Percentiles rank a stretch among this genome's conserved stretches.
Evolutionary conservation across 1,140 invertebrate genomes (phyloP).

Genomic region (Chironomus striatipennis): DNA sequence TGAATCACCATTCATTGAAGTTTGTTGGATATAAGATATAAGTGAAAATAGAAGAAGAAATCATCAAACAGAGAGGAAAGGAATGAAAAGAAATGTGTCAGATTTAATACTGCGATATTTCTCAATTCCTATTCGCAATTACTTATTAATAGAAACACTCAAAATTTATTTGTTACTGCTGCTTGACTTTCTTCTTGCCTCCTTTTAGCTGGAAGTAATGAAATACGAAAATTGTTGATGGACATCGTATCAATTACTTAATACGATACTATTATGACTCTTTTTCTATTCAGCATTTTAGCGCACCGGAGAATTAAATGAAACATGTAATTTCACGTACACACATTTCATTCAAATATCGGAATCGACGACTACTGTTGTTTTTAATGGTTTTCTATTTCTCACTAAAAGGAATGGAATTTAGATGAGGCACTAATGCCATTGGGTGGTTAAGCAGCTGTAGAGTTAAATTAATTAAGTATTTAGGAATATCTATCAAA

Average conservation of each 20-base stretch:
- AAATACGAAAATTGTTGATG: neutral
- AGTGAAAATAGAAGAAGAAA: neutral
- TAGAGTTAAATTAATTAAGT: no score
- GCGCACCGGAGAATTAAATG: no score
- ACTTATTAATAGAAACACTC: neutral
- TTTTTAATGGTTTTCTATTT: no score
- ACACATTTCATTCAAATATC: no score
- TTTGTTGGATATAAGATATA: no score
- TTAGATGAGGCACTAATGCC: no score
- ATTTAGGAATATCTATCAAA: no score
- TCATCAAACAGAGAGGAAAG: neutral
- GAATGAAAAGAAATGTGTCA: neutral
- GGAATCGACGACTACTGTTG: no score
- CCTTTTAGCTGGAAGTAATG: neutral
- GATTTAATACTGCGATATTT: constrained; percentile 14
- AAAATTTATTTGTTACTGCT: neutral
- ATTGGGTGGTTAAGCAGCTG: no score
- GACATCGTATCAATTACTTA: constrained; percentile 8
- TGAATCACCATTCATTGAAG: neutral
- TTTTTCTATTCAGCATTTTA: no score
- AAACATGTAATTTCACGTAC: no score
- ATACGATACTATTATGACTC: neutral
- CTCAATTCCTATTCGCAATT: neutral
- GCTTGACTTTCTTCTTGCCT: neutral
- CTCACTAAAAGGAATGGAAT: no score